A percentile compares a stretch with the other conserved stretches of the same genome.
These are phyloP conservation scores for Cotesia chilonis DNA, from an alignment of 1,140 invertebrate species.

Conservation along the genomic window DNA sequence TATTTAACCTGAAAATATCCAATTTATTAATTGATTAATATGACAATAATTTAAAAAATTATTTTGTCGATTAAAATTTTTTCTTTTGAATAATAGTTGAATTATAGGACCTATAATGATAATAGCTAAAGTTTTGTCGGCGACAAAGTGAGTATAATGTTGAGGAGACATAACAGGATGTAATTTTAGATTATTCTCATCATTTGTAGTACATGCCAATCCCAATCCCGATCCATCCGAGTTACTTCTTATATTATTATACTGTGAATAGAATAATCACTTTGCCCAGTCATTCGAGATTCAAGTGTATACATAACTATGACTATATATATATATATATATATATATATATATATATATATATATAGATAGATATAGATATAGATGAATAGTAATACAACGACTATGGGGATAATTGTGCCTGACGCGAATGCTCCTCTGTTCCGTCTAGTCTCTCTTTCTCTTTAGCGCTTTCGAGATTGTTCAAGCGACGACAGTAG, in stretches of 20 bases:
- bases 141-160: not conserved
- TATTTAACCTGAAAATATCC: slow-evolving; percentile 11
- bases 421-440: not conserved
- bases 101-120: too few relatives aligned
- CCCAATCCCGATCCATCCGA: slow-evolving; percentile 21
- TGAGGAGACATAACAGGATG: not conserved
- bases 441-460: not conserved
- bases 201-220: not conserved
- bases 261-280: slow-evolving; percentile 64
- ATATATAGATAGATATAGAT: too few relatives aligned
- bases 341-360: too few relatives aligned
- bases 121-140: not conserved
- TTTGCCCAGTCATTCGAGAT: slow-evolving; percentile 35
- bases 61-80: not conserved
- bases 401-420: not conserved
- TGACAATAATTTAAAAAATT: too few relatives aligned
- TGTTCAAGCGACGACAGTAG: too few relatives aligned
- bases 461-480: too few relatives aligned
- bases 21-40: too few relatives aligned
- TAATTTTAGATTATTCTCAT: slow-evolving; percentile 6
- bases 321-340: too few relatives aligned
- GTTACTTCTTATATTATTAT: slow-evolving; percentile 55
- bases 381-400: slow-evolving; percentile 10
- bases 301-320: too few relatives aligned
- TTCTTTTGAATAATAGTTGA: not conserved